Conservation (phyloP, 1,140 invertebrate genomes). For the Medauroidea extradentata region DNA sequence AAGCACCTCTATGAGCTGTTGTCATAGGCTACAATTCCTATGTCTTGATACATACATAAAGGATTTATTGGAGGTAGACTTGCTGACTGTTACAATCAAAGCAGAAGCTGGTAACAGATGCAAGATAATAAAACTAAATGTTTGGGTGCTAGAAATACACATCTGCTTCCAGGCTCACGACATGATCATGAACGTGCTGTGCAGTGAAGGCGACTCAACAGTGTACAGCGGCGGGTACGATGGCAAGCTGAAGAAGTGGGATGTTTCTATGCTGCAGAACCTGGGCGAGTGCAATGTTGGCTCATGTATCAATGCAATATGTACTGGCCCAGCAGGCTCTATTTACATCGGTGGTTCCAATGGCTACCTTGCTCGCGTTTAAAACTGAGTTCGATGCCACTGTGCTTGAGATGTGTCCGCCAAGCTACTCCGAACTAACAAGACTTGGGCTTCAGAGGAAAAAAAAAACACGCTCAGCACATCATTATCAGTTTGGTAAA, state of each 20-base stretch:
- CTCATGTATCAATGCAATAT: slow-evolving; percentile 39
- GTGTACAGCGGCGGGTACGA: slow-evolving; percentile 45
- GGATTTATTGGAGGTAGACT: too few species aligned
- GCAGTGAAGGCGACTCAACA: slow-evolving; percentile 28
- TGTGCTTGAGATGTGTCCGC: too few species aligned
- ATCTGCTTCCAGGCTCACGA: slow-evolving; percentile 36
- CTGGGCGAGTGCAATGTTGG: slow-evolving; percentile 29
- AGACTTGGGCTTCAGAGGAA: neutral
- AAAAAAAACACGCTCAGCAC: neutral
- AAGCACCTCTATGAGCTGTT: too few species aligned
- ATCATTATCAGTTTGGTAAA: neutral
- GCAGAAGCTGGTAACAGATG: too few species aligned
- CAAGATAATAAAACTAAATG: too few species aligned
- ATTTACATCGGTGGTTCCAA: slow-evolving; percentile 40
- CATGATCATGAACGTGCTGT: slow-evolving; percentile 42
- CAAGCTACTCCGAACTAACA: neutral
- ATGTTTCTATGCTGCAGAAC: slow-evolving; percentile 23
- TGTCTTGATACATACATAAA: too few species aligned
- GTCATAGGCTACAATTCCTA: too few species aligned
- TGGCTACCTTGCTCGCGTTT: slow-evolving; percentile 38
- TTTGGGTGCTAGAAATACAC: neutral
- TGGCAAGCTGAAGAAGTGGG: slow-evolving; percentile 44
- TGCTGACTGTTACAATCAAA: too few species aligned
- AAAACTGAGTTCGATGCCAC: slow-evolving; percentile 13
- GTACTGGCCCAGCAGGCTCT: slow-evolving; percentile 31